Conservation (phyloP, 2,888 invertebrate genomes). For the Marronus borbonicus region DNA sequence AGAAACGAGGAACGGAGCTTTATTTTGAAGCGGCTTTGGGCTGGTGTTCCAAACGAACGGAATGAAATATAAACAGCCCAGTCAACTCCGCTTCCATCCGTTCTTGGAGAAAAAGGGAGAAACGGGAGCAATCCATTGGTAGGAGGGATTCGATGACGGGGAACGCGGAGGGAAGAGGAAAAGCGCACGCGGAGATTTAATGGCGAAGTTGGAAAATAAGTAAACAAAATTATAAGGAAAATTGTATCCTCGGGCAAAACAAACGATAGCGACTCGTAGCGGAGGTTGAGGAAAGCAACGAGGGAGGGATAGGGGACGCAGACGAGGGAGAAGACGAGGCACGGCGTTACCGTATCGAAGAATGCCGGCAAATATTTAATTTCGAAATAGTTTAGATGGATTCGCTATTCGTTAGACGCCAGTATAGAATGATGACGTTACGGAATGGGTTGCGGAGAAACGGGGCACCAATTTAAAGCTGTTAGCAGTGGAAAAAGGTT, state of each 20-base stretch:
- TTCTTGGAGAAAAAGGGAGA: neutral
- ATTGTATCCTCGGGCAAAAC: slow-evolving; percentile 49
- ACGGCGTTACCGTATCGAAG: slow-evolving; percentile 28
- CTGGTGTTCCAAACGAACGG: slow-evolving; percentile 4
- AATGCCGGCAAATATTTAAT: slow-evolving; percentile 50
- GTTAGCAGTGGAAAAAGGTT: too few species aligned
- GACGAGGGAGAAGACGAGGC: too few species aligned
- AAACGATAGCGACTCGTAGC: slow-evolving; percentile 15
- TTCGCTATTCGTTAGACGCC: slow-evolving; percentile 31
- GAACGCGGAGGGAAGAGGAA: neutral
- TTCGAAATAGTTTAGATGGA: slow-evolving; percentile 47
- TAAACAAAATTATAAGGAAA: slow-evolving; percentile 53
- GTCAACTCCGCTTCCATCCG: neutral
- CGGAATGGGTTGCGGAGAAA: too few species aligned
- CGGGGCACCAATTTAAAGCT: too few species aligned
- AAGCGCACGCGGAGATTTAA: slow-evolving; percentile 47
- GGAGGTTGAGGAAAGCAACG: slow-evolving; percentile 2
- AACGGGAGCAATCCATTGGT: neutral
- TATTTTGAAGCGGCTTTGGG: too few species aligned
- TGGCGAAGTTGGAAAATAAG: slow-evolving; percentile 52
- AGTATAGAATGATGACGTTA: slow-evolving; percentile 10
- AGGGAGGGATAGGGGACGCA: neutral
- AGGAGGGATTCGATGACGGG: too few species aligned
- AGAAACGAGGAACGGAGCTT: too few species aligned
- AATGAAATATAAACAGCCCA: slow-evolving; percentile 31